Conservation (phyloP, 2,797 vertebrate genomes). For the Myoxocephalus aenaeus region DNA sequence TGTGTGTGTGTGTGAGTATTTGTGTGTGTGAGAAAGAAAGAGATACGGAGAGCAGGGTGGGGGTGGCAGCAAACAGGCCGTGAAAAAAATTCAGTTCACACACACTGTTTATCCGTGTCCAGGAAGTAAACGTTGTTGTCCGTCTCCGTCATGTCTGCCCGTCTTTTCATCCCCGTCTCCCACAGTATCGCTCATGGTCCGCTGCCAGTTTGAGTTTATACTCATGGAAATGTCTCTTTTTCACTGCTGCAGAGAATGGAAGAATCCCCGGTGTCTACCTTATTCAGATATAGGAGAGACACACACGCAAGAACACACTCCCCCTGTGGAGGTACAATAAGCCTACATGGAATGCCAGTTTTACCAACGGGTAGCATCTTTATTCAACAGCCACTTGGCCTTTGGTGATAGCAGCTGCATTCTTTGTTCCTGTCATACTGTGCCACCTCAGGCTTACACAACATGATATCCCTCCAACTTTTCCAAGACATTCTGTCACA, state of each 20-base stretch:
- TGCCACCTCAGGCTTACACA: conserved; percentile 67
- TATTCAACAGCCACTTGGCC: conserved; percentile 74
- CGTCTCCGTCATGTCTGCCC: conserved; percentile 53
- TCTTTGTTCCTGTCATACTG: conserved; percentile 71
- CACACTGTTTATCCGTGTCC: conserved; percentile 57
- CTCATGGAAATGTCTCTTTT: conserved; percentile 61
- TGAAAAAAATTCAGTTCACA: conserved; percentile 67
- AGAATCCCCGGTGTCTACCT: conserved; percentile 36
- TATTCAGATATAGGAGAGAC: conserved; percentile 53
- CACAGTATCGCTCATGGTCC: conserved; percentile 42
- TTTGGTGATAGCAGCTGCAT: conserved; percentile 73
- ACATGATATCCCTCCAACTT: conserved; percentile 59
- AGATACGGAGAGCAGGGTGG: neutral
- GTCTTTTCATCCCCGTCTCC: conserved; percentile 61
- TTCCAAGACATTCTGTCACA: conserved; percentile 65
- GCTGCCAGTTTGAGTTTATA: conserved; percentile 56
- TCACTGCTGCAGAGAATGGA: conserved; percentile 45
- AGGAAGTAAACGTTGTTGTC: conserved; percentile 62
- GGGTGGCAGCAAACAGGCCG: conserved; percentile 57
- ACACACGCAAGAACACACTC: conserved; percentile 33
- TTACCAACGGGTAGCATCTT: conserved; percentile 65
- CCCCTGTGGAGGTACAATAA: conserved; percentile 68
- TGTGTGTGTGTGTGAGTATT: conserved; percentile 13
- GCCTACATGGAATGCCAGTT: conserved; percentile 63
- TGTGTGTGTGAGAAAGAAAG: conserved; percentile 1